Evolutionary conservation across 2,888 invertebrate genomes (phyloP), one percentile per base, ranked within the genome.

Genomic region (Trissolcus japonicus): DNA sequence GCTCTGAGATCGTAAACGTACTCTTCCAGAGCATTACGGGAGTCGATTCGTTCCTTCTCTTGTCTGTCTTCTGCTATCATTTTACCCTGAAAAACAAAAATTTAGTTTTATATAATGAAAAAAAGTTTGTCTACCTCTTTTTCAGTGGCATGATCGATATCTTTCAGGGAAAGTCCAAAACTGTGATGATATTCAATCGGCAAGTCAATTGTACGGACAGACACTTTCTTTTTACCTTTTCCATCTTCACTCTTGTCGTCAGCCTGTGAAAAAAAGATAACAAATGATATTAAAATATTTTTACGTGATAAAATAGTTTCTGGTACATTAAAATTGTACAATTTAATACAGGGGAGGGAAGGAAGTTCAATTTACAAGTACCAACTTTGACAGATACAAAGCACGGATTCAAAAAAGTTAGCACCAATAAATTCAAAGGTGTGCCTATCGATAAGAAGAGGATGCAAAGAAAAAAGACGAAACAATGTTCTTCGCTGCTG

Each of bases 1-100:
- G 96, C 95, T 66, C 99, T 93, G 89, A 98, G 92, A 84, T 98
- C 98, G 88, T 99, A 99, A 35, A 99, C 97, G 86, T 98, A 99
- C 90, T 99, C 99, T 89, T 99, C 99, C 0, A 99, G 92, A 2
- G 98, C 95, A 90, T 99, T 99, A 85, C 98, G 95, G 0, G 97
- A 97, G 89, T 99, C 98, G 4, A 96, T 94, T 57, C 98, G 93
- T 87, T 98, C 97, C 84, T 97, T 98, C 90, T 99, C 99, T 86
- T 95, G 94, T 76, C 94, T 93, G 89, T 99, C 99, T 83, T 95
- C 94, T 65, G 93, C 92, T 83, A 95, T 93, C 95, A 96, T 95
- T 89, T 94, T 94, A 76, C 92, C 91, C 94, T 96, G 35, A 68
- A 78, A 17, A 25, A 35, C 50, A 21, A 16, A 0, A n/a, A 14